Base-by-base conservation (phyloP, 2,888 invertebrate genomes). In the Strigamia transsilvanica region DNA sequence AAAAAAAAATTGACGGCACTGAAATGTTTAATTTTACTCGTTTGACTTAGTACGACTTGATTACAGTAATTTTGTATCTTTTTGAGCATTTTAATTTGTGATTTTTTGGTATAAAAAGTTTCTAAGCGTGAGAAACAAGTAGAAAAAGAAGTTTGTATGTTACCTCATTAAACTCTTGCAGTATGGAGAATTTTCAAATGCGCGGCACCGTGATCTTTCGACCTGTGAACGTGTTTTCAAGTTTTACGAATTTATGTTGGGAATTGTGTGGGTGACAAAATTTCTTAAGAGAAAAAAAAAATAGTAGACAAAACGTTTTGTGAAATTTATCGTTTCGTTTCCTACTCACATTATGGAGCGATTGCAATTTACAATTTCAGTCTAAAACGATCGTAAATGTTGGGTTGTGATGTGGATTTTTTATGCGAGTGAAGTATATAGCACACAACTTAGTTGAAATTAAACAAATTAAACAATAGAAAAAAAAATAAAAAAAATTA, bases 181-280 rank as follows among this genome's bases (percentile, higher is more conserved):
- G 9, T n/a, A 21, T 56, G 9, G 56, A 18, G 56, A 56, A 4
- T 9, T 46, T 56, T 56, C 15, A 56, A 56, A 18, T 18, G 56
- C 56, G 56, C 56, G 56, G 56, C 18, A 56, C 9, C 56, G 56
- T 56, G 56, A 56, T 56, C 18, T 56, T 56, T 56, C n/a, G 56
- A 56, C 56, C 56, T 46, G 38, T 38, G n/a, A 46, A 46, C 15
- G 12, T 46, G 46, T 13, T n/a, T 13, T 46, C 4, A 46, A 46
- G 46, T 46, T 46, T 46, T 38, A 38, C 38, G 38, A 38, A 38
- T 38, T 38, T 13, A 9, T 46, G 15, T 5, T 18, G 56, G 18
- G 56, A 56, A 56, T 21, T 18, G 56, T 56, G 56, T 18, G 15
- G 56, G 56, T 56, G 56, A 56, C 38, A 38, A 38, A 38, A 9